Base-by-base conservation (phyloP, 1,140 invertebrate species). In the Ctenoplectra terminalis region DNA sequence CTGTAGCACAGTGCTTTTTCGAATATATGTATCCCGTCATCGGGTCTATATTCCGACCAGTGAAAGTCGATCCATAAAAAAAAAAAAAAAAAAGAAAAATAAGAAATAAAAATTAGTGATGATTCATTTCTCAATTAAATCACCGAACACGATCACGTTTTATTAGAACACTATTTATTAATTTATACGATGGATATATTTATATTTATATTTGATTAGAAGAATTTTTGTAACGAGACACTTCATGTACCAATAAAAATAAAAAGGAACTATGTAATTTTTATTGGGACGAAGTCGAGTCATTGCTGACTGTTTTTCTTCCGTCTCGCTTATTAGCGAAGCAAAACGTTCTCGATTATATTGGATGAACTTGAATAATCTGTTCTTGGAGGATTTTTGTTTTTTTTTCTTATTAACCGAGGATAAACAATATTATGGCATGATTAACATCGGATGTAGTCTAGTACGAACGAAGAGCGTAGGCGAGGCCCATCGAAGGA, bases 401-500 rank as follows among this genome's bases (percentile, higher is more conserved):
- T 52, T n/a, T 17, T 37, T 11, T 8, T n/a, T n/a, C n/a, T n/a
- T n/a, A n/a, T n/a, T n/a, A n/a, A n/a, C n/a, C 4, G 26, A 50
- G 37, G 23, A 61, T 29, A 61, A 23, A 23, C 15, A 1, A 60
- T 52, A 52, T 63, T 50, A 26, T 61, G 34, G 13, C 3, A 29
- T 48, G 8, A 50, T 72, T 79, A 29, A 52, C 26, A 60, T 78
- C 23, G 8, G 40, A 13, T 23, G 1, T 29, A 15, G 17, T 54
- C 4, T 20, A 23, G 8, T 50, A 6, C 17, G n/a, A 13, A n/a
- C 8, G 9, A 64, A 76, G 31, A 11, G 37, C 43, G 81, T 87
- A 56, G 81, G 86, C 78, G 82, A 81, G 56, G 31, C 26, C 60
- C 58, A 48, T 87, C 75, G 40, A 78, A 56, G 70, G 73, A 84